Evolutionary conservation across 2,113 vertebrate genomes (phyloP).

Genomic region (Corythornis vintsioides): DNA sequence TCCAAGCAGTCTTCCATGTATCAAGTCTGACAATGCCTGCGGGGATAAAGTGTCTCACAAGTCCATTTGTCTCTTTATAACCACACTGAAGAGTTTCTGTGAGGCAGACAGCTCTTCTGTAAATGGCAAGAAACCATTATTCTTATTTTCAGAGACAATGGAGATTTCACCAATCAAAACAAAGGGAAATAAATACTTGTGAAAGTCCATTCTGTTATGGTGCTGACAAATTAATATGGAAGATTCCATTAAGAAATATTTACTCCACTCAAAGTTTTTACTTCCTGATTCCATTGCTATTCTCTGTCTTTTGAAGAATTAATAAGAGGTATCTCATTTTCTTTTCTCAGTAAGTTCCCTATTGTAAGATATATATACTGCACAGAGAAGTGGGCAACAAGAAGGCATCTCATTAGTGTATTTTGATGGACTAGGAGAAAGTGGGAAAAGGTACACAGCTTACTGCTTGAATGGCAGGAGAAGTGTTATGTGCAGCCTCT

Average conservation of each 20-base stretch:
- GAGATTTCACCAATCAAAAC: not conserved
- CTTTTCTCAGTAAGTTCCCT: not conserved
- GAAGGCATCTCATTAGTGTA: not conserved
- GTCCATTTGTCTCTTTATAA: not conserved
- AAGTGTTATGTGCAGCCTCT: not conserved
- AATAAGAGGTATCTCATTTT: not conserved
- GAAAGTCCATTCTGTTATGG: not conserved
- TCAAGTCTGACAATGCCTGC: not conserved
- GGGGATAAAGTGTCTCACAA: not conserved
- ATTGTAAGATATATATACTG: not conserved
- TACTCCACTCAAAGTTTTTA: not conserved
- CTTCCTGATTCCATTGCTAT: not conserved
- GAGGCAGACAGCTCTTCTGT: not conserved
- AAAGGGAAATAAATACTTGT: not conserved
- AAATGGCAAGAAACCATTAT: not conserved
- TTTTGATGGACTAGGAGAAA: not conserved
- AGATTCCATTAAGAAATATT: not conserved
- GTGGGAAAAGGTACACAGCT: not conserved
- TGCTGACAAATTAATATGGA: not conserved
- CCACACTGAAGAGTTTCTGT: not conserved
- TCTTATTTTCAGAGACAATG: not conserved
- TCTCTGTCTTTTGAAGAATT: not conserved
- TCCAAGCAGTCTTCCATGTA: not conserved
- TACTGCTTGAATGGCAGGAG: not conserved
- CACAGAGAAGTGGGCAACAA: not conserved